Evolutionary conservation across 2,888 invertebrate species (phyloP).

Genomic region (Mylabris sibirica): DNA sequence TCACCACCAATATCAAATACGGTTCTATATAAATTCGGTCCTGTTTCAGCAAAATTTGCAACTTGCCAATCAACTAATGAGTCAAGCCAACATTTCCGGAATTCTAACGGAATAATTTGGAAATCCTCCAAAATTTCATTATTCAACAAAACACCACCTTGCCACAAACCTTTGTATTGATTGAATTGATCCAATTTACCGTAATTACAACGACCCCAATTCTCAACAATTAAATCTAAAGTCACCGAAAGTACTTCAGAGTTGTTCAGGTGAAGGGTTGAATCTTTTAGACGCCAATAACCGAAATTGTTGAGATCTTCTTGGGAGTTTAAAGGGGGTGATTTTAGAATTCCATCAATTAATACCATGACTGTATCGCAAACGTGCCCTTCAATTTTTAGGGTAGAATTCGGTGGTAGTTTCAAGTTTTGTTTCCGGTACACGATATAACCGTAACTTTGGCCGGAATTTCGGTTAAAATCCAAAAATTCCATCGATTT

Average conservation of each 20-base stretch:
- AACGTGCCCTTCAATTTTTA: slow-evolving; percentile 58
- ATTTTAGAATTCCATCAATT: slow-evolving; percentile 59
- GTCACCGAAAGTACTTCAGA: slow-evolving; percentile 39
- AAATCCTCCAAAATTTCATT: slow-evolving; percentile 57
- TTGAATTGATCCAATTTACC: slow-evolving; percentile 58
- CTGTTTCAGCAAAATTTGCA: slow-evolving; percentile 70
- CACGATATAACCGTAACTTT: slow-evolving; percentile 66
- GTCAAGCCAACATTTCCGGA: slow-evolving; percentile 61
- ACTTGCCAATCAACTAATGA: slow-evolving; percentile 66
- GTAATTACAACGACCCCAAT: slow-evolving; percentile 80
- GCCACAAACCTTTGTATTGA: slow-evolving; percentile 58
- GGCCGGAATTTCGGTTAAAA: slow-evolving; percentile 61
- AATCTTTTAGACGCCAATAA: slow-evolving; percentile 58
- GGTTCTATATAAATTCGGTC: slow-evolving; percentile 68
- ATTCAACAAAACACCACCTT: slow-evolving; percentile 62
- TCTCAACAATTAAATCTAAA: slow-evolving; percentile 69
- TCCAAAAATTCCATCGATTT: slow-evolving; percentile 55
- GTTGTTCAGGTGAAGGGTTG: slow-evolving; percentile 49
- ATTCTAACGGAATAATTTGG: slow-evolving; percentile 64
- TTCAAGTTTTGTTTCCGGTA: slow-evolving; percentile 60
- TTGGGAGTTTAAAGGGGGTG: slow-evolving; percentile 46
- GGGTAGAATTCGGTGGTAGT: slow-evolving; percentile 45
- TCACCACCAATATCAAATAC: slow-evolving; percentile 62
- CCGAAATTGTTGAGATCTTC: slow-evolving; percentile 59
- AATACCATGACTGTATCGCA: slow-evolving; percentile 64